phyloP scores from a whole-genome alignment of 2,797 vertebrate genomes.

The Melanotaenia nigrans region DNA sequence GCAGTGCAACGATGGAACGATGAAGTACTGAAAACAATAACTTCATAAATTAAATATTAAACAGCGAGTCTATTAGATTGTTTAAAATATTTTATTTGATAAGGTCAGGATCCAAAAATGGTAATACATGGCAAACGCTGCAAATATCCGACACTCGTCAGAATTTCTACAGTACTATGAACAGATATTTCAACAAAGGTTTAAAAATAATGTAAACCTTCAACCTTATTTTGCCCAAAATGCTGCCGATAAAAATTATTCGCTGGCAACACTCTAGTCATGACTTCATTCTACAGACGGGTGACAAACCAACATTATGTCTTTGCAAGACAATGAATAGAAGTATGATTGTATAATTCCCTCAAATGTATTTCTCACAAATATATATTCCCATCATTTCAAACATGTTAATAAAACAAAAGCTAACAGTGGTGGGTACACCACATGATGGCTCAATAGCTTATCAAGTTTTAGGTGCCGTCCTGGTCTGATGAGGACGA shows the following conservation, averaged over 20 bases:
- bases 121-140: conserved; percentile 28
- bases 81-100: conserved; percentile 56
- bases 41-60: background rate
- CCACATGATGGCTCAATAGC: too few species aligned
- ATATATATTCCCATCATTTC: too few species aligned
- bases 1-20: too few species aligned
- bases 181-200: too few species aligned
- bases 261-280: background rate
- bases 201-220: background rate
- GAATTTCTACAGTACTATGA: background rate
- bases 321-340: too few species aligned
- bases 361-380: too few species aligned
- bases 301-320: background rate
- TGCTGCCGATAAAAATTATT: background rate
- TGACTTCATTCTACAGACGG: background rate
- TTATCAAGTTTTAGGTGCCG: too few species aligned
- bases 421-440: too few species aligned
- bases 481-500: too few species aligned
- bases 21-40: too few species aligned
- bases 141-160: background rate
- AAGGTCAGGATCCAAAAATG: conserved; percentile 32
- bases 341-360: too few species aligned
- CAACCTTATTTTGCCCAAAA: background rate
- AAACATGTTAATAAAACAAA: too few species aligned
- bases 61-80: conserved; percentile 1